Evolutionary conservation across 2,113 vertebrate genomes (phyloP), one percentile per base, ranked within the genome.

Genomic region (Dendrocopos noguchii): DNA sequence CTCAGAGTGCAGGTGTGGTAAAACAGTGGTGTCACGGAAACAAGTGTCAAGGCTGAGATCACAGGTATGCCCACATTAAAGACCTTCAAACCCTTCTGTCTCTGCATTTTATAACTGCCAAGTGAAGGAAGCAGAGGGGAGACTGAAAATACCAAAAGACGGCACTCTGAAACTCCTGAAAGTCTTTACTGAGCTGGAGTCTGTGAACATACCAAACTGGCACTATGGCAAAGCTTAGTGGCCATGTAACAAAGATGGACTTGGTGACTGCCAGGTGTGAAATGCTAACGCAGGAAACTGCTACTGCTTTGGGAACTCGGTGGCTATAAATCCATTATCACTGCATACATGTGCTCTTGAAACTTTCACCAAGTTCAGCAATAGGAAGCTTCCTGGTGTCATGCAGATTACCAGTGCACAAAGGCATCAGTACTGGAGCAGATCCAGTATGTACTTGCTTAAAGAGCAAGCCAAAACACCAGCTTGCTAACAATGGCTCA

Each of bases 321-420:
- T 55, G 46, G 56, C 60, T 79, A 9, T 16, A 90, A 88, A 87
- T 15, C 10, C 4, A 1, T 31, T 57, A 88, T 16, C 10, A 25
- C 5, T 11, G 28, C 0, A 0, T 16, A 18, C 83, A 68, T 4
- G 8, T 31, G 64, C 28, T 61, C 82, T 70, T 56, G 31, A 61
- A 79, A 72, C n/a, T 73, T 84, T 16, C 25, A 18, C 0, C 27
- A 61, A 89, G 10, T 67, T 90, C 44, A 84, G 15, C 10, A 68
- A 50, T 1, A 93, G 78, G 78, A 97, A 87, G 71, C 52, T 79
- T 80, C 31, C 10, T n/a, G 71, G 33, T 79, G 24, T 33, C 72
- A 18, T 14, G 67, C 15, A 24, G 39, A 56, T 65, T 83, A 81
- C 17, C 84, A 39, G 6, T 20, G 81, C 21, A 65, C 4, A 77